A percentile compares a stretch with the other conserved stretches of the same genome.
phyloP scores from a whole-genome alignment of 1,140 invertebrate species.

The Leptoteleia sp. region DNA sequence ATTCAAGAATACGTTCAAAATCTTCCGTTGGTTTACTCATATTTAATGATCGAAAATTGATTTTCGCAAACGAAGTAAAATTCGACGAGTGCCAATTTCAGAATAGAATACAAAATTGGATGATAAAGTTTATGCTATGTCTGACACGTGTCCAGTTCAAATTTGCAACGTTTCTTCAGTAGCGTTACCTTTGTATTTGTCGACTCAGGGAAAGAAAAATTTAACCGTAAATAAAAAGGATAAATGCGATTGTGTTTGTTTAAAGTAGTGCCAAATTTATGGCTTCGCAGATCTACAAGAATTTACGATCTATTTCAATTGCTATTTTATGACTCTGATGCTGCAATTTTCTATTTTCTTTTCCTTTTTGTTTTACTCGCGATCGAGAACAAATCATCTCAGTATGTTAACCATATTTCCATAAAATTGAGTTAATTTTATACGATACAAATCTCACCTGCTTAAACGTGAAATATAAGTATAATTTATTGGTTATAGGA shows the following conservation, averaged over 20 bases:
- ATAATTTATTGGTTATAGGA: too few species aligned
- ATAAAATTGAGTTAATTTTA: conserved; percentile 13
- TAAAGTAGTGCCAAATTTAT: conserved; percentile 48
- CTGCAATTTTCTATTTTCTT: conserved; percentile 32
- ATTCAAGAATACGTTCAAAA: not conserved
- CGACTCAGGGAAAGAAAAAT: conserved; percentile 20
- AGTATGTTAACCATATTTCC: not conserved
- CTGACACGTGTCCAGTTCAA: conserved; percentile 54
- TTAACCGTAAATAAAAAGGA: conserved; percentile 52
- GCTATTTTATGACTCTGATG: conserved; percentile 42
- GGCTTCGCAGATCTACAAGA: conserved; percentile 46
- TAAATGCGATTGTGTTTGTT: conserved; percentile 41
- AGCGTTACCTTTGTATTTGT: conserved; percentile 23
- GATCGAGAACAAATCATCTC: conserved; percentile 26
- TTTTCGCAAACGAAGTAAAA: conserved; percentile 17
- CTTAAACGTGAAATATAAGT: not conserved
- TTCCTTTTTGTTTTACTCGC: conserved; percentile 8
- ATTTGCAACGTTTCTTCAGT: conserved; percentile 41
- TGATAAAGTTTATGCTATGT: conserved; percentile 49
- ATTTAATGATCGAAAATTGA: conserved; percentile 44
- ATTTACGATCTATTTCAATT: conserved; percentile 52
- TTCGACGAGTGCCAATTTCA: conserved; percentile 32
- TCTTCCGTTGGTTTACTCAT: conserved; percentile 1
- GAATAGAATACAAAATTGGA: conserved; percentile 43
- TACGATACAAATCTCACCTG: not conserved